phyloP scores from a whole-genome alignment of 2,888 invertebrate genomes.

The Polyploca ridens region DNA sequence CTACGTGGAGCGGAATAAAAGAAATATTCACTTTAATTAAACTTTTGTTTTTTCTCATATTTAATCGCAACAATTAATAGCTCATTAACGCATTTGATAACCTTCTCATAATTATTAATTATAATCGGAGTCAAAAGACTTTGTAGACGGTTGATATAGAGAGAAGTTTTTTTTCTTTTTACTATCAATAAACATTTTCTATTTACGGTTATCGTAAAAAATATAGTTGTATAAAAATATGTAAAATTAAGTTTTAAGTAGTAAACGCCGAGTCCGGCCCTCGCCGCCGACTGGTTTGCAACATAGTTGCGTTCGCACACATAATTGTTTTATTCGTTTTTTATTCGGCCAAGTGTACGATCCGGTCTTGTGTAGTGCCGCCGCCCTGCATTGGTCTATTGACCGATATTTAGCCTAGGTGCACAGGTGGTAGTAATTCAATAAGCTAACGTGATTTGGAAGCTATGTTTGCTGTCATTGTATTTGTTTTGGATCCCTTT shows the following conservation, averaged over 20 bases:
- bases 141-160: not conserved
- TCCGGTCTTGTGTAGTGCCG: conserved; percentile 49
- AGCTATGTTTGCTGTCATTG: not conserved
- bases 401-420: conserved; percentile 21
- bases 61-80: not conserved
- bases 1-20: no score
- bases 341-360: conserved; percentile 49
- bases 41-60: not conserved
- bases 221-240: not conserved
- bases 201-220: not conserved
- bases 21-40: no score
- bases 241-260: conserved; percentile 10
- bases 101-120: not conserved
- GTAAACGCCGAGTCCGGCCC: conserved; percentile 48
- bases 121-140: not conserved
- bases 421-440: not conserved
- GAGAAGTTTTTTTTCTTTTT: no score
- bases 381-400: conserved; percentile 50
- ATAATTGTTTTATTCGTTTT: conserved; percentile 65
- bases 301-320: conserved; percentile 60
- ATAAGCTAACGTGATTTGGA: no score
- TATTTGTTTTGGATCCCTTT: no score
- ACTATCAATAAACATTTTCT: not conserved
- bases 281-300: conserved; percentile 61
- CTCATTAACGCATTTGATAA: not conserved